Conservation (phyloP, 2,888 invertebrate species). For the Gari tellinella region DNA sequence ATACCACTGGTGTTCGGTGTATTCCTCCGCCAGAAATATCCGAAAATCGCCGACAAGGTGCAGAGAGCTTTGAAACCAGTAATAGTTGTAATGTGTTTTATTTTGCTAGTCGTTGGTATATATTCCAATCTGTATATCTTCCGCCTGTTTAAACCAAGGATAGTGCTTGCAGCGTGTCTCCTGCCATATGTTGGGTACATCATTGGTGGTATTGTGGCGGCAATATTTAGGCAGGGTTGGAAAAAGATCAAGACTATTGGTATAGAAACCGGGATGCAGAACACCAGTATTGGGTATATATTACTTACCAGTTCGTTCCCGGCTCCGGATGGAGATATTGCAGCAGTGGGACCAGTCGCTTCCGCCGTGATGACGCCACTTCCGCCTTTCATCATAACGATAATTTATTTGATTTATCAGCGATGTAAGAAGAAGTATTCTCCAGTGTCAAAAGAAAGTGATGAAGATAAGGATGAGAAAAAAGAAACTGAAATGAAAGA, state of each 20-base stretch:
- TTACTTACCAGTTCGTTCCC: conserved; percentile 91
- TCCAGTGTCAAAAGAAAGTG: conserved; percentile 18
- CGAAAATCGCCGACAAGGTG: conserved; percentile 88
- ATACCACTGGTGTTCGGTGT: conserved; percentile 88
- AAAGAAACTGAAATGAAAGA: too few relatives aligned
- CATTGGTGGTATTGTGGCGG: conserved; percentile 73
- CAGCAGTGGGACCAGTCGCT: conserved; percentile 86
- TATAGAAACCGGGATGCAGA: conserved; percentile 94
- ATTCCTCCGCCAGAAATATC: conserved; percentile 84
- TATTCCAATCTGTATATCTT: conserved; percentile 96
- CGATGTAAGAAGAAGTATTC: conserved; percentile 47
- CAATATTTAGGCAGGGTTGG: conserved; percentile 73
- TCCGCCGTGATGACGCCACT: conserved; percentile 96
- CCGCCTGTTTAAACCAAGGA: conserved; percentile 89
- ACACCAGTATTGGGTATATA: conserved; percentile 96
- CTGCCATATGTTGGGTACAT: conserved; percentile 82
- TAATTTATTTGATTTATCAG: conserved; percentile 68
- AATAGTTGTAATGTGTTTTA: conserved; percentile 91
- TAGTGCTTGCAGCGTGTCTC: conserved; percentile 75
- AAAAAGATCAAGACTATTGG: conserved; percentile 89
- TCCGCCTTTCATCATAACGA: conserved; percentile 87
- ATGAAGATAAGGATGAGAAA: not conserved
- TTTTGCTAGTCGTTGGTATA: conserved; percentile 94
- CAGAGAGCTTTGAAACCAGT: conserved; percentile 91
- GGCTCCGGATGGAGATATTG: conserved; percentile 94